These are phyloP conservation scores for Neoniphon sammara DNA, from an alignment of 2,797 vertebrate species.

Conservation along the genomic window DNA sequence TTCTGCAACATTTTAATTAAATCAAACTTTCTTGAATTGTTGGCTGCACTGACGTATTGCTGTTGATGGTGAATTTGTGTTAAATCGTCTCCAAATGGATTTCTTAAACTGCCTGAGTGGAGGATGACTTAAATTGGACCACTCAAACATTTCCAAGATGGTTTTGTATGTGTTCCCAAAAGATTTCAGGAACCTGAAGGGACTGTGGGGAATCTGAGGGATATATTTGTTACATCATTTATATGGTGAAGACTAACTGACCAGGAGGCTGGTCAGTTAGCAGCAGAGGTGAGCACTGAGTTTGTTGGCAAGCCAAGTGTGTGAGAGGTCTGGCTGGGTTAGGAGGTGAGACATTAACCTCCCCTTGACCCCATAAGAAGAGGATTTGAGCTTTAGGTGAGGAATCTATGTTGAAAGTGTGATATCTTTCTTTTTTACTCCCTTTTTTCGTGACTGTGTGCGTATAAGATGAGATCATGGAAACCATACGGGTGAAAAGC, in stretches of 20 bases:
- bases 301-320: constrained; percentile 77
- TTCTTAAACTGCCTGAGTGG: too few species aligned
- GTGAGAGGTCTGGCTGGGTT: constrained; percentile 75
- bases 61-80: background rate
- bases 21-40: background rate
- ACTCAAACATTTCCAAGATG: too few species aligned
- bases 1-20: too few species aligned
- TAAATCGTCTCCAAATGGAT: background rate
- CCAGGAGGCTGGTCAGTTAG: too few species aligned
- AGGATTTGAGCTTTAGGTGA: constrained; percentile 82
- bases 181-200: too few species aligned
- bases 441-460: constrained; percentile 27
- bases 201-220: too few species aligned
- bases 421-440: constrained; percentile 70
- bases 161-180: too few species aligned
- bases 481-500: constrained; percentile 37
- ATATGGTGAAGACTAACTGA: too few species aligned
- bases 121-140: too few species aligned
- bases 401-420: constrained; percentile 85
- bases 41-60: background rate
- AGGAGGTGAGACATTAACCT: constrained; percentile 76
- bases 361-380: constrained; percentile 79
- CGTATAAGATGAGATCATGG: constrained; percentile 50
- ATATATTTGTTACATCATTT: too few species aligned
- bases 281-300: background rate